A percentile compares a stretch with the other conserved stretches of the same genome.
These are phyloP conservation scores for Minunthozetes semirufus DNA, from an alignment of 2,888 invertebrate species.

Conservation along the genomic window DNA sequence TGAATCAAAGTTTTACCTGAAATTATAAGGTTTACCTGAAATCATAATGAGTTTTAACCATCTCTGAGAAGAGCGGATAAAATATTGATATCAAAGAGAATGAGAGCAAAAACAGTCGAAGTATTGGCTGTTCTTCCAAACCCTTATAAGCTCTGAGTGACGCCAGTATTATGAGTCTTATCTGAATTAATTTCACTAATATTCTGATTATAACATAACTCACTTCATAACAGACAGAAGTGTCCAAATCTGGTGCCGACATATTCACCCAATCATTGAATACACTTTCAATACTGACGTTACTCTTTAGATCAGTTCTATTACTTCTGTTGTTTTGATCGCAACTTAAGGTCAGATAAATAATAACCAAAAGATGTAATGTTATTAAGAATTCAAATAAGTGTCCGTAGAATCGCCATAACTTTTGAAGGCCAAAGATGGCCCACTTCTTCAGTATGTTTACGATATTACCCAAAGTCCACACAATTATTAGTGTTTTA, in stretches of 20 bases:
- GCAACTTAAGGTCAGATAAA: background rate
- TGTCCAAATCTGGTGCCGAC: background rate
- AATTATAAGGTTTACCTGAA: background rate
- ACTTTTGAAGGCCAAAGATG: background rate
- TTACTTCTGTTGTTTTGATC: background rate
- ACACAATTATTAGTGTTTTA: background rate
- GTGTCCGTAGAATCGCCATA: slow-evolving; percentile 9
- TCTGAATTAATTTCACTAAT: background rate
- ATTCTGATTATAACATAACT: background rate
- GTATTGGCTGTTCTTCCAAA: background rate
- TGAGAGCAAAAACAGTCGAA: background rate
- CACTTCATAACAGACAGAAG: background rate
- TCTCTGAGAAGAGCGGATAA: background rate
- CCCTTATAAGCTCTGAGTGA: background rate
- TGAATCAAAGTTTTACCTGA: background rate
- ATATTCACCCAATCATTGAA: background rate
- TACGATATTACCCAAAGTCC: background rate
- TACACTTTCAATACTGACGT: background rate
- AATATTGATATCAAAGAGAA: background rate
- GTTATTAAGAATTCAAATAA: background rate
- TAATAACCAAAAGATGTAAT: background rate
- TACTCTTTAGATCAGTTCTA: background rate
- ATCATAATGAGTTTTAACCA: background rate
- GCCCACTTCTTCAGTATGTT: background rate
- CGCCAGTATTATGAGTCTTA: background rate